A percentile compares a stretch with the other conserved stretches of the same genome.
Evolutionary conservation across 2,113 vertebrate species (phyloP).

Genomic region (Odobenus rosmarus): DNA sequence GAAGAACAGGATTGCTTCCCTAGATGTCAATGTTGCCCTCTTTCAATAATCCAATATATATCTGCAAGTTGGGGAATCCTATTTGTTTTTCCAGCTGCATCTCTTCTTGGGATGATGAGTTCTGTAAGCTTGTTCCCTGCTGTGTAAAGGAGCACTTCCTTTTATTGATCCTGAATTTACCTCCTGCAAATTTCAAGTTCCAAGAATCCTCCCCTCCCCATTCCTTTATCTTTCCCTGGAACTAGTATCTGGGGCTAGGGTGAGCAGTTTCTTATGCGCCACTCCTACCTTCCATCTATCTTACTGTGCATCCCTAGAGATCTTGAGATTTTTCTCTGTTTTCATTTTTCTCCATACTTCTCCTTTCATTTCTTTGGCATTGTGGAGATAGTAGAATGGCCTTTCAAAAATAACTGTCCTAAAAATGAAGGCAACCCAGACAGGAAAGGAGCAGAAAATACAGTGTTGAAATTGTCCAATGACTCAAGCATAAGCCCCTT

Average conservation of each 20-base stretch:
- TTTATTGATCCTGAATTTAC: constrained; percentile 55
- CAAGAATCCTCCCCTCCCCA: not conserved
- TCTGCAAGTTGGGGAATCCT: not conserved
- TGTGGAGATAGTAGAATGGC: not conserved
- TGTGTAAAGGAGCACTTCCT: constrained; percentile 44
- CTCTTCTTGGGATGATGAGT: constrained; percentile 44
- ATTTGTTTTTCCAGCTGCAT: constrained; percentile 17
- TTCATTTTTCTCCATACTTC: not conserved
- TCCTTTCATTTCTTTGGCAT: constrained; percentile 48
- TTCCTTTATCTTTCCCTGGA: not conserved
- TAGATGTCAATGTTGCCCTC: not conserved
- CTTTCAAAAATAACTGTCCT: not conserved
- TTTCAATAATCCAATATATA: not conserved
- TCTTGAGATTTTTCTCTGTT: not conserved
- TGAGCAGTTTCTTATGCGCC: not conserved
- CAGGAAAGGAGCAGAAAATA: not conserved
- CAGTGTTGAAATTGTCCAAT: not conserved
- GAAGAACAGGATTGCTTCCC: not conserved
- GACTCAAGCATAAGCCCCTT: not conserved
- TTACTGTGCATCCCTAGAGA: not conserved
- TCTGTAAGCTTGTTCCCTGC: constrained; percentile 5
- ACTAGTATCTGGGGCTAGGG: not conserved
- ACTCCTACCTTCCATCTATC: rapidly evolving
- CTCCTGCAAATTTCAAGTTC: constrained; percentile 15
- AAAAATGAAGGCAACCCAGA: not conserved